Percentiles rank a stretch among this genome's conserved stretches.
Conservation (phyloP, 2,888 invertebrate species). For the Drosophila formosana region DNA sequence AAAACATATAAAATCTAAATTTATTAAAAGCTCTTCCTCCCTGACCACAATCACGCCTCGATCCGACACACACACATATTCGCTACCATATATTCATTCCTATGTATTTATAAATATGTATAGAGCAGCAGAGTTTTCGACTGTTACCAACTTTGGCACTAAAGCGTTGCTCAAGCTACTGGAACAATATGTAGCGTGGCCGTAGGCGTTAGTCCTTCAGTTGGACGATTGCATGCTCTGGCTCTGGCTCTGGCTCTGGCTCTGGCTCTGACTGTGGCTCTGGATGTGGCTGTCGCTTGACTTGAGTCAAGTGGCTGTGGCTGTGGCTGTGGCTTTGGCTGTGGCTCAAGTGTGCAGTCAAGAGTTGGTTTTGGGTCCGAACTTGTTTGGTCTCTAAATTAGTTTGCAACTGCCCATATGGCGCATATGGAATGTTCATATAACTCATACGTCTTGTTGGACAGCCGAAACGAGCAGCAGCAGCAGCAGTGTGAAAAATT, state of each 20-base stretch:
- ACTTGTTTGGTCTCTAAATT: slow-evolving; percentile 41
- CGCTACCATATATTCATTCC: neutral
- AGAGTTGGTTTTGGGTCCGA: slow-evolving; percentile 6
- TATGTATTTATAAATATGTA: neutral
- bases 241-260: neutral
- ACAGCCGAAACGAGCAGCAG: neutral
- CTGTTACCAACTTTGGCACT: slow-evolving; percentile 53
- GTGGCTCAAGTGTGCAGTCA: slow-evolving; percentile 27
- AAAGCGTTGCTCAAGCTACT: slow-evolving; percentile 45
- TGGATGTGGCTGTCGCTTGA: slow-evolving; percentile 28
- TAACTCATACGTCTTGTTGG: slow-evolving; percentile 30
- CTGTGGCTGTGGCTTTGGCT: slow-evolving; percentile 18
- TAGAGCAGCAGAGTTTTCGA: slow-evolving; percentile 35
- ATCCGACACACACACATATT: neutral
- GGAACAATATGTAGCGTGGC: slow-evolving; percentile 57
- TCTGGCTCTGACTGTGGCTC: neutral
- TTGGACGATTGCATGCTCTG: slow-evolving; percentile 24
- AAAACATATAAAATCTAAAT: slow-evolving; percentile 77
- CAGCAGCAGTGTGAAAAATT: neutral
- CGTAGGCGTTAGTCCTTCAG: slow-evolving; percentile 41
- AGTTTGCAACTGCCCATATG: slow-evolving; percentile 36
- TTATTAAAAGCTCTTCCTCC: slow-evolving; percentile 60
- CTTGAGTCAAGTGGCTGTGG: slow-evolving; percentile 47
- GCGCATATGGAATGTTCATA: slow-evolving; percentile 35
- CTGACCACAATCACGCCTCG: neutral